Evolutionary conservation across 2,888 invertebrate genomes (phyloP), one percentile per base, ranked within the genome.

Genomic region (Gandaritis pyraliata): DNA sequence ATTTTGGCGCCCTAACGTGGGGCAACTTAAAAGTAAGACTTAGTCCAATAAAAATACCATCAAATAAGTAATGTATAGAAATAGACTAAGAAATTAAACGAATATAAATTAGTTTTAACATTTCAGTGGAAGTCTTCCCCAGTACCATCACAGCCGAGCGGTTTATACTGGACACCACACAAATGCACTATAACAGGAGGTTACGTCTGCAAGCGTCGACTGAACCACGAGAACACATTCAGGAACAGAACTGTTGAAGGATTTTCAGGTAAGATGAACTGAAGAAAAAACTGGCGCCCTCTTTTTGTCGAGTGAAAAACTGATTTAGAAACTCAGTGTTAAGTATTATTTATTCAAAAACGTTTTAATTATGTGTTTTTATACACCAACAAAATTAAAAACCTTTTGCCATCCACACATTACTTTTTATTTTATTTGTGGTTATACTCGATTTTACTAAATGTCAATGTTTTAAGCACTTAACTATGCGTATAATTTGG

Each of bases 151-250:
- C 86, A 95, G 50, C 94, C 95, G 0, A 95, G 95, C 66, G 95
- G 95, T 0, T 80, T 96, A 10, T 96, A 95, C 80, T 96, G 96
- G 96, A 93, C 94, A 8, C 85, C 94, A 0, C 94, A 95, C 71
- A 93, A 93, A 69, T 96, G 96, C 76, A 81, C 90, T 0, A 83
- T 91, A 49, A 93, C 94, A 2, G 95, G 95, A 0, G 96, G 96
- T 0, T 96, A 95, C 77, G 94, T 96, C 13, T 95, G 95, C 85
- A 94, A 93, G 73, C 88, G 93, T 18, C 81, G 87, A 7, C 80
- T 90, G 7, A 83, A 82, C 65, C 80, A 87, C 0, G 90, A 87
- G 65, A 87, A 86, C 38, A 82, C 92, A 0, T 77, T 93, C 45
- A 93, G 92, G 71, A 96, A 96, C 81, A 92, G 91, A 71, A 96